A percentile compares a stretch with the other conserved stretches of the same genome.
These are phyloP conservation scores for Dicyrtomina minuta DNA, from an alignment of 2,888 invertebrate species.

Conservation along the genomic window DNA sequence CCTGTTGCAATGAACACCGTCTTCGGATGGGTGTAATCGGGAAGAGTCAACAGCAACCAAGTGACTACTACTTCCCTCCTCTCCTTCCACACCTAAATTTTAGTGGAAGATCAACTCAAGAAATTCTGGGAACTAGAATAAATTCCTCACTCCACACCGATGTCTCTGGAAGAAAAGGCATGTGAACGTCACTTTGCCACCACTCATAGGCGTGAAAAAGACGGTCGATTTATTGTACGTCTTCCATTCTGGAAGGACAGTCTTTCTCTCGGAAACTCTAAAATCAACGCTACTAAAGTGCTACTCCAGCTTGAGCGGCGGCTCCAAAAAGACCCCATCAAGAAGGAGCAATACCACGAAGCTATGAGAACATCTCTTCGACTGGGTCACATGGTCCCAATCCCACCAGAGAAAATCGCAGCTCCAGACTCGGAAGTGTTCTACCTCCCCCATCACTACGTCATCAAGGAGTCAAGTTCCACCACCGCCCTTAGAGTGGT, in stretches of 20 bases:
- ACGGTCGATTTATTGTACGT: conserved; percentile 26
- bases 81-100: background rate
- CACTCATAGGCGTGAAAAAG: conserved; percentile 8
- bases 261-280: background rate
- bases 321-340: background rate
- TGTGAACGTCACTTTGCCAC: conserved; percentile 27
- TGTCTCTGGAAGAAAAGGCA: conserved; percentile 30
- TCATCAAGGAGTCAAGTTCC: conserved; percentile 48
- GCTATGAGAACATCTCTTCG: conserved; percentile 47
- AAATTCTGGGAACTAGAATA: conserved; percentile 8
- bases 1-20: conserved; percentile 3
- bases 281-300: background rate
- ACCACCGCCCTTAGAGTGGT: conserved; percentile 55
- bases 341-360: conserved; percentile 28
- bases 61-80: background rate
- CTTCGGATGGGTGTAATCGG: conserved; percentile 26
- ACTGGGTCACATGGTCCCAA: conserved; percentile 47
- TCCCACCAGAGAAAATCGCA: conserved; percentile 22
- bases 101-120: background rate
- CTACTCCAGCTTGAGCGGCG: background rate
- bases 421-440: background rate
- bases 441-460: conserved; percentile 54
- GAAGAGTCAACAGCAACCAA: background rate
- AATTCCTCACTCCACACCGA: background rate
- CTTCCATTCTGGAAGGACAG: conserved; percentile 21